Conservation (phyloP, 2,888 invertebrate species). For the Epistrophe grossulariae region DNA sequence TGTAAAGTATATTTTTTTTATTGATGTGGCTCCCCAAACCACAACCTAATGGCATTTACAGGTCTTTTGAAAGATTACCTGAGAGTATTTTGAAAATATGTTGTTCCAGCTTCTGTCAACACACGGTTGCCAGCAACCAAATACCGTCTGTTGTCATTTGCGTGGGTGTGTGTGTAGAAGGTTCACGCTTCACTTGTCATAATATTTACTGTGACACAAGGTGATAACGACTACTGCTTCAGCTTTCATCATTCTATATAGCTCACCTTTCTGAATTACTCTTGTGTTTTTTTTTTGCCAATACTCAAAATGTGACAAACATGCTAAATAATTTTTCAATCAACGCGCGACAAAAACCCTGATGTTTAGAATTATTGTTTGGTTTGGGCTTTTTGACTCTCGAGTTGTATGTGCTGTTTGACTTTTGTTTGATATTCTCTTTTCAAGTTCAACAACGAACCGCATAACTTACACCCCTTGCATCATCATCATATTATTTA, state of each 20-base stretch:
- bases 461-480: slow-evolving; percentile 44
- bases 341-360: slow-evolving; percentile 51
- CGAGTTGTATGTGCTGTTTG: slow-evolving; percentile 35
- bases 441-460: slow-evolving; percentile 9
- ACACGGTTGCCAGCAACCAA: slow-evolving; percentile 47
- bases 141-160: slow-evolving; percentile 51
- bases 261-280: slow-evolving; percentile 14
- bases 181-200: slow-evolving; percentile 66
- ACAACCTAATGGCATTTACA: slow-evolving; percentile 45
- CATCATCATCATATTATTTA: slow-evolving; percentile 50
- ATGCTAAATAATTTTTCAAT: slow-evolving; percentile 73
- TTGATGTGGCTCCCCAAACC: slow-evolving; percentile 46
- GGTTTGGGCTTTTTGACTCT: not conserved
- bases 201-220: slow-evolving; percentile 64
- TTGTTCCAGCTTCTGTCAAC: slow-evolving; percentile 42
- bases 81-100: slow-evolving; percentile 57
- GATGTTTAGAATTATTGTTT: slow-evolving; percentile 10
- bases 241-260: slow-evolving; percentile 14
- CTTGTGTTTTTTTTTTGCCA: slow-evolving; percentile 8
- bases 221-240: slow-evolving; percentile 50
- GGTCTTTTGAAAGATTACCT: slow-evolving; percentile 67
- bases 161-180: not conserved
- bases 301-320: slow-evolving; percentile 73
- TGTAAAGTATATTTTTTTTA: slow-evolving; percentile 38
- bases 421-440: slow-evolving; percentile 61